These are phyloP conservation scores for Chaetops frenatus DNA, from an alignment of 2,113 vertebrate species.

Conservation along the genomic window DNA sequence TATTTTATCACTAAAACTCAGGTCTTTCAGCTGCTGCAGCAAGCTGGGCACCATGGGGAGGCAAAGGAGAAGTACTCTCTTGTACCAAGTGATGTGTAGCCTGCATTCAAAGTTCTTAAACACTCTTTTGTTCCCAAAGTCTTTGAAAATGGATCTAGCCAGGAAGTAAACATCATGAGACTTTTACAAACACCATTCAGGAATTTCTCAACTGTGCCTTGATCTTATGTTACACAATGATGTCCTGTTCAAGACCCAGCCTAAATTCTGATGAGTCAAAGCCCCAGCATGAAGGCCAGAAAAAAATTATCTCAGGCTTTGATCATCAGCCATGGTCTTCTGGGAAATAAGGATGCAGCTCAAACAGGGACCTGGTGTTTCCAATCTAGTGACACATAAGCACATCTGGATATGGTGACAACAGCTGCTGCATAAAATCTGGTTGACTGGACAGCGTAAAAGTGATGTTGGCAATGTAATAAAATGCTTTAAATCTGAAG, in stretches of 20 bases:
- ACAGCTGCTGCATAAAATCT: background rate
- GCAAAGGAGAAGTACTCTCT: background rate
- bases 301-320: background rate
- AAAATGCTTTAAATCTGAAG: background rate
- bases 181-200: background rate
- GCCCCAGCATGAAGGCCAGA: background rate
- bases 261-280: background rate
- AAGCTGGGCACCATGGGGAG: background rate
- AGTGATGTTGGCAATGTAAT: background rate
- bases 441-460: background rate
- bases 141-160: background rate
- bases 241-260: background rate
- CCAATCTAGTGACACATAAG: background rate
- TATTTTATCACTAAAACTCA: background rate
- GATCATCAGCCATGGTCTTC: background rate
- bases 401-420: background rate
- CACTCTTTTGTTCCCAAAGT: background rate
- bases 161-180: background rate
- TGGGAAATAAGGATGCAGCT: background rate
- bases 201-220: background rate
- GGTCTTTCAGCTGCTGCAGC: background rate
- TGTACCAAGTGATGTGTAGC: background rate
- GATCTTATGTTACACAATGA: background rate
- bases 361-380: background rate
- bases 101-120: background rate